Conservation (phyloP, 2,888 invertebrate genomes). For the Cactoblastis cactorum region DNA sequence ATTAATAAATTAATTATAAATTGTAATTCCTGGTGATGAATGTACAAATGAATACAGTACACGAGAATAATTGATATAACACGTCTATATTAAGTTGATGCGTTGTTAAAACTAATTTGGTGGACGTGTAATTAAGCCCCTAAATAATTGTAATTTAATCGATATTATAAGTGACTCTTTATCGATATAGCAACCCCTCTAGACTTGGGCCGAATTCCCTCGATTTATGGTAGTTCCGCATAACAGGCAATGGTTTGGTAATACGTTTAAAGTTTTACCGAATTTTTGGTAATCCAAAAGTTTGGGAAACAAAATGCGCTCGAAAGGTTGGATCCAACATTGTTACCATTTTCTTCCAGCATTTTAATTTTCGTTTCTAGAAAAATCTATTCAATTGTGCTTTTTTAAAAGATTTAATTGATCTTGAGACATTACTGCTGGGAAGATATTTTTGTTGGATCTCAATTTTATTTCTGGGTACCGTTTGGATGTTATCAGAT, state of each 20-base stretch:
- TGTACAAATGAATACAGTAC: constrained; percentile 48
- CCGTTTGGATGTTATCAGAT: constrained; percentile 46
- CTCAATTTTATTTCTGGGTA: constrained; percentile 48
- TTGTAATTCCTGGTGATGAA: constrained; percentile 33
- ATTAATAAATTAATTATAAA: constrained; percentile 26
- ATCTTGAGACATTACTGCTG: constrained; percentile 4
- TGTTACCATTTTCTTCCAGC: constrained; percentile 7
- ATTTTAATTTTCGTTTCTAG: background rate
- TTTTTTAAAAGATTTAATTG: background rate
- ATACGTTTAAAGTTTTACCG: constrained; percentile 11
- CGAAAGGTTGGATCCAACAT: constrained; percentile 9
- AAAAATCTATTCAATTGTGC: background rate
- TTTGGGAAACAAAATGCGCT: constrained; percentile 18
- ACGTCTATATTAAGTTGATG: constrained; percentile 62
- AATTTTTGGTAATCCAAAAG: constrained; percentile 19
- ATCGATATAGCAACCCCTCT: constrained; percentile 63
- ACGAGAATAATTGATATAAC: constrained; percentile 40
- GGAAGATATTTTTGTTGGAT: constrained; percentile 36
- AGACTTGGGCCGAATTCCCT: constrained; percentile 61
- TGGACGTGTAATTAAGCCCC: constrained; percentile 55
- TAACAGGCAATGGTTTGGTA: constrained; percentile 32
- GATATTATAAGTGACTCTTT: constrained; percentile 64
- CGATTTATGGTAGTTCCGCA: constrained; percentile 38
- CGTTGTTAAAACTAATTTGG: constrained; percentile 65
- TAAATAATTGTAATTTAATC: constrained; percentile 65